Evolutionary conservation across 2,888 invertebrate genomes (phyloP).

Genomic region (Dorcus hopei): DNA sequence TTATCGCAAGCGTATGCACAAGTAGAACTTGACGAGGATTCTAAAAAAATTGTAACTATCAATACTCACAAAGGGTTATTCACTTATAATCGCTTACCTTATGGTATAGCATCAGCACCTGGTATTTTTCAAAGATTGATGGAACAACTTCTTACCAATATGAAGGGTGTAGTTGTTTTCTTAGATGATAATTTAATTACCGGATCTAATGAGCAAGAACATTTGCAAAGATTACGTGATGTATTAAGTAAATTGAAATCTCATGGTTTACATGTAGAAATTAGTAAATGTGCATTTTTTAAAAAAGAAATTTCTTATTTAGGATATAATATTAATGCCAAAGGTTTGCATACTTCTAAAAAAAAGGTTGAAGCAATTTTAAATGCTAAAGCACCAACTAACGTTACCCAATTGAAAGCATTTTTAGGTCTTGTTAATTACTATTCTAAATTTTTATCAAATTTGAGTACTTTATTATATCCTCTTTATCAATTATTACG

Average conservation of each 20-base stretch:
- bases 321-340: conserved; percentile 4
- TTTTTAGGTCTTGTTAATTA: not conserved
- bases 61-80: no score
- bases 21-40: conserved; percentile 5
- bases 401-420: not conserved
- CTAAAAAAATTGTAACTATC: no score
- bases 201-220: not conserved
- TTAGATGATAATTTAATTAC: conserved; percentile 15
- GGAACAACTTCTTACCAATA: conserved; percentile 14
- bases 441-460: not conserved
- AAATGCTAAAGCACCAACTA: not conserved
- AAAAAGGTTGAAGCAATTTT: not conserved
- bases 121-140: conserved; percentile 8
- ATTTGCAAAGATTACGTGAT: not conserved
- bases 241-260: conserved; percentile 19
- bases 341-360: not conserved
- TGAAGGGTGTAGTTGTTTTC: conserved; percentile 8
- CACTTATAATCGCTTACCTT: no score
- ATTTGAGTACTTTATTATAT: not conserved
- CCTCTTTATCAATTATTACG: not conserved
- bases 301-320: not conserved
- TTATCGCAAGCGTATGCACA: conserved; percentile 15
- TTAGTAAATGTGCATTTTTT: conserved; percentile 1
- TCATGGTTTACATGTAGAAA: conserved; percentile 15
- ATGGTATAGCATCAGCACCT: no score